Percentiles rank a stretch among this genome's conserved stretches.
These are phyloP conservation scores for Megalonaias nervosa DNA, from an alignment of 1,140 invertebrate species.

Conservation along the genomic window DNA sequence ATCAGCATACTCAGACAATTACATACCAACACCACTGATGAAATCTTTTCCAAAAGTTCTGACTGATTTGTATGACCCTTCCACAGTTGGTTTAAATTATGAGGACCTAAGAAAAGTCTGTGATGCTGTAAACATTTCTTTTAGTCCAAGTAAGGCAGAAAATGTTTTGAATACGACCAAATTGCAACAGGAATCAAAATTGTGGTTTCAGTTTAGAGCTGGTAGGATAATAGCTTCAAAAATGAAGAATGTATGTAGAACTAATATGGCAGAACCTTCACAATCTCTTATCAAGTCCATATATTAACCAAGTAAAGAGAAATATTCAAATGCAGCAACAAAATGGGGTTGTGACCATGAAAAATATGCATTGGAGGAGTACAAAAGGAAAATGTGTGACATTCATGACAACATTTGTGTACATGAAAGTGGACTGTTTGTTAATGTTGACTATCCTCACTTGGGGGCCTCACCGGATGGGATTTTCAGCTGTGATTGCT, in stretches of 20 bases:
- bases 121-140: conserved; percentile 2
- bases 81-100: not conserved
- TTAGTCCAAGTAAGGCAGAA: no score
- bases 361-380: not conserved
- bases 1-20: conserved; percentile 9
- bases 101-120: conserved; percentile 10
- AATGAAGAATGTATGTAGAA: conserved; percentile 11
- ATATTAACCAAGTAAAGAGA: not conserved
- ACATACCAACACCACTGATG: conserved; percentile 8
- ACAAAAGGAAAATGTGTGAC: not conserved
- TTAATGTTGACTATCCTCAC: not conserved
- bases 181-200: not conserved
- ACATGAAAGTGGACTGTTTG: not conserved
- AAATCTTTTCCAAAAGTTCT: conserved; percentile 8
- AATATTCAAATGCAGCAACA: not conserved
- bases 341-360: not conserved
- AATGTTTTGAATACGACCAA: no score
- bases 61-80: not conserved
- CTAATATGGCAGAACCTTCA: not conserved
- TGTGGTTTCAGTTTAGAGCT: conserved; percentile 25
- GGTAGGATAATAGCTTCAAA: conserved; percentile 27
- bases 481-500: not conserved
- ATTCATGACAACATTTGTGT: not conserved
- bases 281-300: not conserved
- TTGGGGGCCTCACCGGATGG: not conserved